phyloP scores from a whole-genome alignment of 2,113 vertebrate species.

The Acanthochromis polyacanthus region DNA sequence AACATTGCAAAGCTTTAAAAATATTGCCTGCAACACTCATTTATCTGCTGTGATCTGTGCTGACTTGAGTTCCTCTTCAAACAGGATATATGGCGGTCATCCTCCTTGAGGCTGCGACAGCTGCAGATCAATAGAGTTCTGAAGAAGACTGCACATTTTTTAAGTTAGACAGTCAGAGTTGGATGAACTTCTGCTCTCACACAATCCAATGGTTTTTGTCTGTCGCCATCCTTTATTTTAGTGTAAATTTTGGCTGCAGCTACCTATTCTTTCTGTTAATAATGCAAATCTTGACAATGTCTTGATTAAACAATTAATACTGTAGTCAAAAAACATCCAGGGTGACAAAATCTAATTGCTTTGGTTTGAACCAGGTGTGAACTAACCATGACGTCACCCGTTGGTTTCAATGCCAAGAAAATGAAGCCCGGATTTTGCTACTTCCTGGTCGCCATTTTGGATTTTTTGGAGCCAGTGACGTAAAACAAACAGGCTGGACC shows the following conservation, averaged over 20 bases:
- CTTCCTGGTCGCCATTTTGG: too few species aligned
- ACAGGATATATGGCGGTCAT: constrained; percentile 37
- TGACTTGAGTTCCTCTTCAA: constrained; percentile 41
- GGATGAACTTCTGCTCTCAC: neutral
- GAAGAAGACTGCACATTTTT: neutral
- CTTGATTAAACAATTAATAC: too few species aligned
- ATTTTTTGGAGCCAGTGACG: too few species aligned
- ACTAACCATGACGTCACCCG: too few species aligned
- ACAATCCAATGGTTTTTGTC: neutral
- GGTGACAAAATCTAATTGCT: too few species aligned
- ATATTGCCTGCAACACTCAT: neutral
- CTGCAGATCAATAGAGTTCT: neutral
- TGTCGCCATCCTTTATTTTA: neutral
- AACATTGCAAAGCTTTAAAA: neutral
- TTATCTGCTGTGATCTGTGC: constrained; percentile 9
- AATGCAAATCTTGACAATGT: neutral
- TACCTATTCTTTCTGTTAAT: neutral
- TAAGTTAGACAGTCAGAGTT: neutral
- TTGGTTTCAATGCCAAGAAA: too few species aligned
- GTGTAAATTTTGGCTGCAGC: neutral
- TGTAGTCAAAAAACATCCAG: neutral
- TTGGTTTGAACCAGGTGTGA: too few species aligned
- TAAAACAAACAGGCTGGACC: too few species aligned
- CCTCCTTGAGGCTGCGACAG: neutral
- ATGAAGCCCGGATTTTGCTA: too few species aligned